Conservation (phyloP, 2,113 vertebrate species). For the Thalassarche chlororhynchos region DNA sequence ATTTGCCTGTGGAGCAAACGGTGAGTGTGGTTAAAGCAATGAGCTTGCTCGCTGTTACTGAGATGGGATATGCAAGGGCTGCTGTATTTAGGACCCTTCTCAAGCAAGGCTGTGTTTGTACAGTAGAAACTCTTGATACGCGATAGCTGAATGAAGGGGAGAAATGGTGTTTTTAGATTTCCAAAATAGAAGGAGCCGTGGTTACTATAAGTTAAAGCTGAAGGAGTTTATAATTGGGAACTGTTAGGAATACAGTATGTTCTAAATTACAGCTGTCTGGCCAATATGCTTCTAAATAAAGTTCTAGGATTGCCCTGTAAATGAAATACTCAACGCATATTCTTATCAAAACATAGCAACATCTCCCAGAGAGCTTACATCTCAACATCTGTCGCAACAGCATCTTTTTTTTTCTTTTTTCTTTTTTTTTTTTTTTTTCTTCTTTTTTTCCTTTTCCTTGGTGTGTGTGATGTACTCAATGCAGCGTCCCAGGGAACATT, state of each 20-base stretch:
- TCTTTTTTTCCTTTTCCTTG: background rate
- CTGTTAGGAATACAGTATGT: constrained; percentile 47
- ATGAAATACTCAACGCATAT: background rate
- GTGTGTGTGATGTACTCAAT: background rate
- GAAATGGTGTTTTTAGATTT: background rate
- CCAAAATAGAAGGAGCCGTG: constrained; percentile 13
- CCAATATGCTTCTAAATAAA: constrained; percentile 62
- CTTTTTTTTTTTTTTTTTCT: too few relatives aligned
- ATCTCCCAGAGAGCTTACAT: background rate
- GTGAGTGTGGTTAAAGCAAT: background rate
- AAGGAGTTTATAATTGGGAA: constrained; percentile 49
- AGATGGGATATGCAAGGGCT: background rate
- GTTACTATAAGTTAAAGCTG: constrained; percentile 41
- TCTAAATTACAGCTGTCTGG: constrained; percentile 61
- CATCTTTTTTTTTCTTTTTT: background rate
- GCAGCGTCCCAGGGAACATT: background rate
- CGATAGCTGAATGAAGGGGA: background rate
- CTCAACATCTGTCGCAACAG: background rate
- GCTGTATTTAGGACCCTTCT: background rate
- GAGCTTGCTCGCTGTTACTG: background rate
- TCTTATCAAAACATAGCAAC: constrained; percentile 19
- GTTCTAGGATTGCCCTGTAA: constrained; percentile 36
- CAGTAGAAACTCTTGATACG: background rate
- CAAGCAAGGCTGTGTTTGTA: background rate
- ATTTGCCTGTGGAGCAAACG: background rate